A percentile compares a stretch with the other conserved stretches of the same genome.
Evolutionary conservation across 1,140 invertebrate species (phyloP).

Genomic region (Dufourea novaeangliae): DNA sequence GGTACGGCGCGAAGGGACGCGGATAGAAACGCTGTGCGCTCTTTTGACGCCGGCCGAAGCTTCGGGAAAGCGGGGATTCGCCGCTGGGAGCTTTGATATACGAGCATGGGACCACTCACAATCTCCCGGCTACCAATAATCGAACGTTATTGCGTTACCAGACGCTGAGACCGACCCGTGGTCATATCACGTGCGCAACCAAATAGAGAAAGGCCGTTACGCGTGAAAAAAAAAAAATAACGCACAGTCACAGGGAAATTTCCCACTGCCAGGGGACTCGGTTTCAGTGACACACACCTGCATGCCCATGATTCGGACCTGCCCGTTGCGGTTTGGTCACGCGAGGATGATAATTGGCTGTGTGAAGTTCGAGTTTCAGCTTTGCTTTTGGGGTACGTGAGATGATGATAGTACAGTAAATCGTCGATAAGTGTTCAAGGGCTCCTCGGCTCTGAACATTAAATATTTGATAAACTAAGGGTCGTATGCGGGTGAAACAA

Average conservation of each 20-base stretch:
- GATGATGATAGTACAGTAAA: too few relatives aligned
- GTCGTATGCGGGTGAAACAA: too few relatives aligned
- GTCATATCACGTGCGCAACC: not conserved
- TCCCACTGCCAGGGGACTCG: not conserved
- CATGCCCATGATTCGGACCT: not conserved
- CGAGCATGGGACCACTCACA: not conserved
- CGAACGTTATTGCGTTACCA: conserved; percentile 79
- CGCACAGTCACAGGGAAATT: not conserved
- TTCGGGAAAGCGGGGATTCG: conserved; percentile 2
- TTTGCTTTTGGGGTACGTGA: too few relatives aligned
- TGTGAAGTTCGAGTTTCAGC: not conserved
- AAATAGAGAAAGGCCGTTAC: not conserved
- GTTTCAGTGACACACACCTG: not conserved
- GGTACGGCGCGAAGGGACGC: not conserved
- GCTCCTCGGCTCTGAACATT: too few relatives aligned
- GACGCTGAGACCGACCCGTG: not conserved
- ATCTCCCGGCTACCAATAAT: conserved; percentile 73
- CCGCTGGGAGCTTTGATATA: conserved; percentile 1
- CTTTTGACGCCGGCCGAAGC: not conserved
- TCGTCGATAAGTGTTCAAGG: too few relatives aligned
- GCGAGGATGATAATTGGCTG: not conserved
- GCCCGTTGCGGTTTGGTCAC: not conserved
- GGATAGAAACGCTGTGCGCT: not conserved
- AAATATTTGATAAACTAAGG: too few relatives aligned
- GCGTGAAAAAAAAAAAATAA: not conserved